Conservation (phyloP, 2,113 vertebrate species). For the Turnix velox region DNA sequence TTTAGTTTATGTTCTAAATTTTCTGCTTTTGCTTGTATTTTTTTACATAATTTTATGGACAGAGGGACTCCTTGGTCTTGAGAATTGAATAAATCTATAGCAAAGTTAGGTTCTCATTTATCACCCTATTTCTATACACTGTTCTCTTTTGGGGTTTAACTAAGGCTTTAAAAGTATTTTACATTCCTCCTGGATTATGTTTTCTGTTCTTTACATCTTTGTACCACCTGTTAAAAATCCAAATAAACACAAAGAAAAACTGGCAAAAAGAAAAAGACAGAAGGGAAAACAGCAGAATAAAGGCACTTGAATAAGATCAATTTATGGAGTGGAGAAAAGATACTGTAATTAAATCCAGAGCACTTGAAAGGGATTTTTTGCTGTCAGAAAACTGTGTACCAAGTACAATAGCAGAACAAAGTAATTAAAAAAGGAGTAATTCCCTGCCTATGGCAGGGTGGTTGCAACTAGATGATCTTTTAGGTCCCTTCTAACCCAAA, state of each 20-base stretch:
- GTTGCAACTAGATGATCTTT: too few relatives aligned
- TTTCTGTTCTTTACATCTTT: slow-evolving; percentile 61
- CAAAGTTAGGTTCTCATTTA: background rate
- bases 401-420: background rate
- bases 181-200: background rate
- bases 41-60: background rate
- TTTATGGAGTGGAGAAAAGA: background rate
- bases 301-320: background rate
- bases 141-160: background rate
- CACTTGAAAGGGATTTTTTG: background rate
- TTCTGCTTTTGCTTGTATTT: background rate
- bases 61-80: background rate
- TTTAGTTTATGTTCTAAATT: background rate
- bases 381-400: background rate
- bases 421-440: background rate
- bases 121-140: background rate
- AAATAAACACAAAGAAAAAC: background rate
- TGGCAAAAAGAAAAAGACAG: background rate
- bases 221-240: background rate
- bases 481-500: too few relatives aligned
- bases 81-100: background rate
- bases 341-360: slow-evolving; percentile 10
- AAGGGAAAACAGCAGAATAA: too few relatives aligned
- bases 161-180: background rate
- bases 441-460: too few relatives aligned